A percentile compares a stretch with the other conserved stretches of the same genome.
Evolutionary conservation across 2,888 invertebrate genomes (phyloP).

Genomic region (Scaptomyza parva): DNA sequence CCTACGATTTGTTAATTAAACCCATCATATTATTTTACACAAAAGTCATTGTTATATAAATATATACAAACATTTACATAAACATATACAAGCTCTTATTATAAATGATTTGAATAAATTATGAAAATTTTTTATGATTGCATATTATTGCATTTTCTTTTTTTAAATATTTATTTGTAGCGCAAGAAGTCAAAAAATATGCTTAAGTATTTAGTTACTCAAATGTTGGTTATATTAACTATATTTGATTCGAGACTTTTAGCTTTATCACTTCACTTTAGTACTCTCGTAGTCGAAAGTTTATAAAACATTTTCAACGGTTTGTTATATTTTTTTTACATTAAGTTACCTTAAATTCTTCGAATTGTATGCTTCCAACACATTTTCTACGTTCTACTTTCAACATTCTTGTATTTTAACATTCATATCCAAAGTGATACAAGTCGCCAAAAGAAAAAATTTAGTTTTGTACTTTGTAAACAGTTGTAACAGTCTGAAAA

Average conservation of each 20-base stretch:
- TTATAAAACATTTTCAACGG: conserved; percentile 24
- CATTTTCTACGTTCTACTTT: conserved; percentile 24
- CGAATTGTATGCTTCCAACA: conserved; percentile 35
- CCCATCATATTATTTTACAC: conserved; percentile 25
- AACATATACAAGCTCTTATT: conserved; percentile 25
- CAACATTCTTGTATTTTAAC: conserved; percentile 27
- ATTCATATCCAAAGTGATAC: conserved; percentile 62
- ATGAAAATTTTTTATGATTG: conserved; percentile 38
- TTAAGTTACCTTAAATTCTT: conserved; percentile 24
- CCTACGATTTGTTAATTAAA: conserved; percentile 23
- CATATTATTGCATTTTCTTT: conserved; percentile 24
- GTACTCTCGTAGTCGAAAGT: conserved; percentile 17
- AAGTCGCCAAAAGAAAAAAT: conserved; percentile 30
- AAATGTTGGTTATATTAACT: conserved; percentile 10
- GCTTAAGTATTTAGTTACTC: conserved; percentile 25
- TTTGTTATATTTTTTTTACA: background rate
- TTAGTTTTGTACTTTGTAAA: conserved; percentile 64
- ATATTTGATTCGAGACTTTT: conserved; percentile 4
- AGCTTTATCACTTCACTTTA: conserved; percentile 27
- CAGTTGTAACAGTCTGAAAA: conserved; percentile 62
- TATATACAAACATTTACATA: conserved; percentile 17
- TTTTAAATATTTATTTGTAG: conserved; percentile 35
- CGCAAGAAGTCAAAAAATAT: conserved; percentile 73
- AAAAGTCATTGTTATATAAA: conserved; percentile 38
- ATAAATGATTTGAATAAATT: conserved; percentile 39